Evolutionary conservation across 2,113 vertebrate species (phyloP), one percentile per base, ranked within the genome.

Genomic region (Epinephelus cyanopodus): DNA sequence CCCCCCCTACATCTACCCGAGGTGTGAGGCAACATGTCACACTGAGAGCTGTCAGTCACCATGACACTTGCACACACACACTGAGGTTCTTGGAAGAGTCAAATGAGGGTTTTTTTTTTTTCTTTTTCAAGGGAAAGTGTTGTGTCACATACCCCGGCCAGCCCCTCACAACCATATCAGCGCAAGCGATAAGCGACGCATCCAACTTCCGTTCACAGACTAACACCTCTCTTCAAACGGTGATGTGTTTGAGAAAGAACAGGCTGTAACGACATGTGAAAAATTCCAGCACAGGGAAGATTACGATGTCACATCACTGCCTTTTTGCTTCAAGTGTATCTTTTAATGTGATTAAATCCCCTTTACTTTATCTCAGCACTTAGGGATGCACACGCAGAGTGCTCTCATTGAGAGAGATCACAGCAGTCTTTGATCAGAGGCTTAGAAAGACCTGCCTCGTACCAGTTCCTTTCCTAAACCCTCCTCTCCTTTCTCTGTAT

Each of bases 391-490:
- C 76, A 33, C 45, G 61, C 60, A 82, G 50, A 27, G 19, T 60
- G 69, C 25, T 80, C 82, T 85, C 21, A 33, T 84, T 89, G 37
- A 74, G 63, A 63, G n/a, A 75, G 79, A 91, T 87, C 79, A 85
- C 50, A 82, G 68, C 64, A 15, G 73, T 77, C 84, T 91, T 90
- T 88, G 85, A 94, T 90, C 87, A 84, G 66, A n/a, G 23, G 65
- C 74, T 86, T 83, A 83, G 50, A 52, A 64, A 66, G 69, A 86
- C 57, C 58, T 70, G 80, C 21, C 50, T 86, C 45, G 65, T 33
- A 48, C 69, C 17, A 10, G 13, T 62, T 64, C 37, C 57, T 56
- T 42, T 39, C 27, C 79, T 74, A 60, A 86, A 82, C 39, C 52
- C 47, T 73, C 73, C n/a, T 25, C 29, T 64, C 68, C 39, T 19